Base-by-base conservation (phyloP, 2,113 vertebrate genomes). In the Helogale parvula region DNA sequence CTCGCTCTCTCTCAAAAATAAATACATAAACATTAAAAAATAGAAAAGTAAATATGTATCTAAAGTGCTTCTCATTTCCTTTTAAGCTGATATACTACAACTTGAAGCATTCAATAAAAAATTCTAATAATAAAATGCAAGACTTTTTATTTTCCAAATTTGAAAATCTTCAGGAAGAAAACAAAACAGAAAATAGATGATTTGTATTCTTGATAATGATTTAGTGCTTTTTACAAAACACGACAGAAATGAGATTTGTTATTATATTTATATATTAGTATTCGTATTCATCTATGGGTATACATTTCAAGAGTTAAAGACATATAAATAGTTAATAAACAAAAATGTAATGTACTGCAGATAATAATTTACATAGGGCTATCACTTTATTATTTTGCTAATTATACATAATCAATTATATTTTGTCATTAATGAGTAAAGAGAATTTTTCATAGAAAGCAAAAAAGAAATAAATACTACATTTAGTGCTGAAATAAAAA, bases 301-400 rank as follows among this genome's bases (percentile, higher is more conserved):
- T 90, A 17, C 0, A 72, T 88, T 90, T 27, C 16, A 5, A 45
- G 41, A 83, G 27, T 52, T 57, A 88, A 93, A 68, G 82, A 63
- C 27, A 41, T 68, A 17, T 38, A 60, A 31, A 50, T 45, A 68
- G n/a, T 41, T 80, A 97, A 72, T 77, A 71, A 68, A 31, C 10
- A 27, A 33, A 91, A 69, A 0, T 25, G 0, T 25, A 57, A 0
- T 25, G 0, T 25, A 57, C 57, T 95, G 0, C 3, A 50, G 6
- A 52, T 66, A 54, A 88, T n/a, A 84, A 38, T 5, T 77, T 74
- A 45, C 7, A 74, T 14, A 57, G 29, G 88, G 4, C 1, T 68
- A 54, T 21, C 27, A 11, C 21, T 83, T 91, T 69, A n/a, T 2
- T 31, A 88, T 29, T 69, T 90, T 4, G 7, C 38, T 85, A 80